Evolutionary conservation across 2,797 vertebrate genomes (phyloP).

Genomic region (Scleropages formosus): DNA sequence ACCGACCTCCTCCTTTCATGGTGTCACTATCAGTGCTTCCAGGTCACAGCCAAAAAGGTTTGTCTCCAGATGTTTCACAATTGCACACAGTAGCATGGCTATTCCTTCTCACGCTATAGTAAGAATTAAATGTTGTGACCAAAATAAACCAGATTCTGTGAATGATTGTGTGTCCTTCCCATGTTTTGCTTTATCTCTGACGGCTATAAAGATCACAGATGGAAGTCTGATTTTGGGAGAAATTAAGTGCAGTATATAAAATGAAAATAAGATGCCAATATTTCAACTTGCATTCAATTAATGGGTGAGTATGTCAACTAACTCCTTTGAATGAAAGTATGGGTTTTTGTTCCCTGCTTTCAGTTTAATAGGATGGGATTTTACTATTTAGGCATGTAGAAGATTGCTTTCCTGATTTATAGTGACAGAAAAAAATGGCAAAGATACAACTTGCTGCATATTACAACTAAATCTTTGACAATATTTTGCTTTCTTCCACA

Average conservation of each 20-base stretch:
- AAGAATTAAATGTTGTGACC: neutral
- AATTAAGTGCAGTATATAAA: too few species aligned
- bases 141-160: neutral
- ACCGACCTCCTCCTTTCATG: constrained; percentile 52
- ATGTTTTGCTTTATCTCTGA: too few species aligned
- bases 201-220: too few species aligned
- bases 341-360: neutral
- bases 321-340: neutral
- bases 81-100: constrained; percentile 53
- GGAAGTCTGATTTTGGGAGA: too few species aligned
- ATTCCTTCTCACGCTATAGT: constrained; percentile 18
- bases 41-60: constrained; percentile 60
- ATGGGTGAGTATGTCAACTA: too few species aligned
- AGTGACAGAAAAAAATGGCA: neutral
- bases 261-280: too few species aligned
- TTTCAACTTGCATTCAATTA: too few species aligned
- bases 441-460: too few species aligned
- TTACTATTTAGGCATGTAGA: constrained; percentile 6
- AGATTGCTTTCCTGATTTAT: constrained; percentile 13
- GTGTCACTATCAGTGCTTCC: constrained; percentile 44
- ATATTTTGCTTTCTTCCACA: too few species aligned
- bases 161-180: too few species aligned
- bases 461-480: too few species aligned
- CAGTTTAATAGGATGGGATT: constrained; percentile 4
- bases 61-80: constrained; percentile 43